phyloP scores from a whole-genome alignment of 2,888 invertebrate genomes.

The Chalcis sispes region DNA sequence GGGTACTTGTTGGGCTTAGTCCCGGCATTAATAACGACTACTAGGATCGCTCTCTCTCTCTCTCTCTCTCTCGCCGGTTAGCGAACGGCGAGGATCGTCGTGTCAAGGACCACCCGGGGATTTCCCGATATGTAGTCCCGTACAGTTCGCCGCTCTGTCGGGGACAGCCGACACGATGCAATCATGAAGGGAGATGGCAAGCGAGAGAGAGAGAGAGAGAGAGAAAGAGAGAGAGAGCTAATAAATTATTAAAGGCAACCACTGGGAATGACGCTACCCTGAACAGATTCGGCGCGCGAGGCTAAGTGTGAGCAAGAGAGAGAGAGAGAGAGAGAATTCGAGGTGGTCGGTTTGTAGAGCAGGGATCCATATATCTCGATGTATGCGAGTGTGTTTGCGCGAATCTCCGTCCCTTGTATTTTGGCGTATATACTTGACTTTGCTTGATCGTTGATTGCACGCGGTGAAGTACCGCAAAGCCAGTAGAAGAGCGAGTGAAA shows the following conservation, averaged over 20 bases:
- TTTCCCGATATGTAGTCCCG: constrained; percentile 57
- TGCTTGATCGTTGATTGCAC: constrained; percentile 48
- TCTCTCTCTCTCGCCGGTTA: neutral
- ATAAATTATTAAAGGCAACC: constrained; percentile 76
- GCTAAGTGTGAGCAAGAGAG: too few relatives aligned
- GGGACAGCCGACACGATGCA: constrained; percentile 75
- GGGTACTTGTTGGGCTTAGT: constrained; percentile 52
- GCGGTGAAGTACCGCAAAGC: neutral
- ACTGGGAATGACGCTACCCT: constrained; percentile 71
- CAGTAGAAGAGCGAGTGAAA: too few relatives aligned
- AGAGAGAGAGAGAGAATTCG: too few relatives aligned
- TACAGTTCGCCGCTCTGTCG: constrained; percentile 62
- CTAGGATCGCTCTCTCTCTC: constrained; percentile 16
- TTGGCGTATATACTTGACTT: constrained; percentile 15
- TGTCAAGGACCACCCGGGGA: constrained; percentile 75
- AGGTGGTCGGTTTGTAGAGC: too few relatives aligned
- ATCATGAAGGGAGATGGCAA: constrained; percentile 65
- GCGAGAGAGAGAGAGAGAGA: constrained; percentile 19
- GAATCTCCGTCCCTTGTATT: too few relatives aligned
- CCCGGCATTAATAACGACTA: constrained; percentile 46
- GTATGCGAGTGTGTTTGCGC: too few relatives aligned
- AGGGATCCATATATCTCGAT: too few relatives aligned
- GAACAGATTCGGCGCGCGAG: neutral
- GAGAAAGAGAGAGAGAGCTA: constrained; percentile 65
- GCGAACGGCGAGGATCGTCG: constrained; percentile 55